Evolutionary conservation across 2,888 invertebrate species (phyloP), one percentile per base, ranked within the genome.

Genomic region (Merodon equestris): DNA sequence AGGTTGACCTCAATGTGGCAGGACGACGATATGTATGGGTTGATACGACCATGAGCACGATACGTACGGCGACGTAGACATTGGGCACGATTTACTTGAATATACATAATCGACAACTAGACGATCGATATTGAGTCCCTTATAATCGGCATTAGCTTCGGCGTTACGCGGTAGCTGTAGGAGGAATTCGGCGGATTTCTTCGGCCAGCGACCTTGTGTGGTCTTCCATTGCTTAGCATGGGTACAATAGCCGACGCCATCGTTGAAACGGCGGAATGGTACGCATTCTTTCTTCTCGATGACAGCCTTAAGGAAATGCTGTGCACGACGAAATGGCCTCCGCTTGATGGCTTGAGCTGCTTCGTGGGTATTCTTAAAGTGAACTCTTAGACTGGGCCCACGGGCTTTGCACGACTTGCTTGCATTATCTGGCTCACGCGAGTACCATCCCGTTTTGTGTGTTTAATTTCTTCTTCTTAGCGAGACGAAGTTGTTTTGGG

Each of bases 291-390:
- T 98, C 90, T 97, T 94, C 67, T 94, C 96, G 82, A 95, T 91
- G 14, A 99, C 99, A 89, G 98, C 98, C 90, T 99, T 98, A 83
- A 99, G 91, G 90, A 94, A 99, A 82, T 95, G 93, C 83, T 96
- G 95, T 83, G 99, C 99, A 84, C 99, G 94, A 85, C 97, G 94
- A 82, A 99, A 91, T 47, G 97, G 94, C 95, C 99, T 94, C 84
- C 94, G 94, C 88, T 97, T 96, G 85, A 99, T 96, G 56, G 98
- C 98, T 91, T 96, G 95, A 66, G 99, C 99, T 40, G 99, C 96
- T 91, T 99, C 99, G 87, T 97, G 94, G 50, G 99, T 99, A 91
- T 99, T 99, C 96, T 99, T 99, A 90, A 99, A 99, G 89, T 99
- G 99, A 86, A 99, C 99, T 88, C 99, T 93, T 84, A 99, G 93